Percentiles rank a stretch among this genome's conserved stretches.
These are phyloP conservation scores for Leptopilina drosophilae DNA, from an alignment of 2,888 invertebrate species.

Conservation along the genomic window DNA sequence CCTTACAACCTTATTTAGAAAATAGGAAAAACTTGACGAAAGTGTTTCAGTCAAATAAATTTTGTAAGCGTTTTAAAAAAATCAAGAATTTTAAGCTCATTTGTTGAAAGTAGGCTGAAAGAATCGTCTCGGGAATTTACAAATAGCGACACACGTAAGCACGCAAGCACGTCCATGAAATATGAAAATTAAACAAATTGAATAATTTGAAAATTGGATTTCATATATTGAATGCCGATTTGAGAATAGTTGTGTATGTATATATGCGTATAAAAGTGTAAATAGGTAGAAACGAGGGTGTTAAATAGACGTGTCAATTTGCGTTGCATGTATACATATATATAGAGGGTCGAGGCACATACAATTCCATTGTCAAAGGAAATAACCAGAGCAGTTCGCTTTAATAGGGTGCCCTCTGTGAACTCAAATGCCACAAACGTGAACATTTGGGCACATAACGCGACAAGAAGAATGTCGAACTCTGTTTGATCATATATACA, in stretches of 20 bases:
- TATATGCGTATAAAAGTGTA: background rate
- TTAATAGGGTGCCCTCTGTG: slow-evolving; percentile 25
- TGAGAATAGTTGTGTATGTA: background rate
- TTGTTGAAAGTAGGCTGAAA: too few relatives aligned
- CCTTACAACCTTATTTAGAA: too few relatives aligned
- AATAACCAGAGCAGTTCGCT: slow-evolving; percentile 34
- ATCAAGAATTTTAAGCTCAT: too few relatives aligned
- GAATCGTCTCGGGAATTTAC: background rate
- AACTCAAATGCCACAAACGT: slow-evolving; percentile 38
- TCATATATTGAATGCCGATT: background rate
- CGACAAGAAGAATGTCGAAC: slow-evolving; percentile 23
- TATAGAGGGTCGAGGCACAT: slow-evolving; percentile 27
- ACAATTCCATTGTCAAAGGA: slow-evolving; percentile 38
- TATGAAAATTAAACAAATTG: slow-evolving; percentile 32
- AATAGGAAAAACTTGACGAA: too few relatives aligned
- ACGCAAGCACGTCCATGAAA: background rate
- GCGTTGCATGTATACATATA: background rate
- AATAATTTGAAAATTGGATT: slow-evolving; percentile 27
- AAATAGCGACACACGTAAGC: too few relatives aligned
- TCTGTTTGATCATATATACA: background rate
- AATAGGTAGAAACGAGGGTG: slow-evolving; percentile 38
- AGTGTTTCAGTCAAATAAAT: too few relatives aligned
- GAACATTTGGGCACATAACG: slow-evolving; percentile 33
- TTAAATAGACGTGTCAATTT: slow-evolving; percentile 40
- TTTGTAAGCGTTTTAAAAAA: too few relatives aligned